Evolutionary conservation across 2,113 vertebrate species (phyloP).

Genomic region (Erythrolamprus reginae): DNA sequence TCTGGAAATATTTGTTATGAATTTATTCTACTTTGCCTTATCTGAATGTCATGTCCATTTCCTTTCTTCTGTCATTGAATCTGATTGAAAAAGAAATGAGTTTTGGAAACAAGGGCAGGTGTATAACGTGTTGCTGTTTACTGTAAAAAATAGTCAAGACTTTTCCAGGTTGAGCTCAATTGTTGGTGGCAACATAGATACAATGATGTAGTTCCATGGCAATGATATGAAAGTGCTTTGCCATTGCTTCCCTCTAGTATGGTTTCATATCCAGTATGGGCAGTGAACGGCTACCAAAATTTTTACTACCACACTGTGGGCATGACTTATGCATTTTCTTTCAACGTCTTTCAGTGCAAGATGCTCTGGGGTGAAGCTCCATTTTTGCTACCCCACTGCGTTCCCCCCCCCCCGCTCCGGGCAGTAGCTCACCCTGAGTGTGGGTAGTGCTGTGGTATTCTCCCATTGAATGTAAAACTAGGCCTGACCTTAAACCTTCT

Average conservation of each 20-base stretch:
- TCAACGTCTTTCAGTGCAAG: too few relatives aligned
- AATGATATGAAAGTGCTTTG: background rate
- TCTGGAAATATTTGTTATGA: background rate
- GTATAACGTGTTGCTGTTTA: rapidly evolving
- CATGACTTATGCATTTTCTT: too few relatives aligned
- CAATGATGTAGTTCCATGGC: background rate
- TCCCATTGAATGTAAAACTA: background rate
- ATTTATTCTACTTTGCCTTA: background rate
- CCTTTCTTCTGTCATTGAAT: background rate
- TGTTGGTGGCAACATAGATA: background rate
- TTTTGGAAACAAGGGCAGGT: background rate
- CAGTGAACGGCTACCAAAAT: too few relatives aligned
- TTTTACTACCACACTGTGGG: too few relatives aligned
- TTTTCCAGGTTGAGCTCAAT: background rate
- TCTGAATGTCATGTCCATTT: background rate
- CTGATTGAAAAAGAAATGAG: background rate
- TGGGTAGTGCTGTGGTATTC: background rate
- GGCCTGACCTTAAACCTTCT: background rate
- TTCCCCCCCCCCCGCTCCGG: too few relatives aligned
- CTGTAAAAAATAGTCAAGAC: background rate
- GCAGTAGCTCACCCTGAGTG: too few relatives aligned
- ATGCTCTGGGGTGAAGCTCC: too few relatives aligned
- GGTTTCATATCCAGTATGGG: background rate
- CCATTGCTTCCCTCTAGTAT: background rate
- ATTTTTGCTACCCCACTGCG: too few relatives aligned